Percentiles rank a stretch among this genome's conserved stretches.
phyloP scores from a whole-genome alignment of 2,797 vertebrate species.

The Tiaroga cobitis region DNA sequence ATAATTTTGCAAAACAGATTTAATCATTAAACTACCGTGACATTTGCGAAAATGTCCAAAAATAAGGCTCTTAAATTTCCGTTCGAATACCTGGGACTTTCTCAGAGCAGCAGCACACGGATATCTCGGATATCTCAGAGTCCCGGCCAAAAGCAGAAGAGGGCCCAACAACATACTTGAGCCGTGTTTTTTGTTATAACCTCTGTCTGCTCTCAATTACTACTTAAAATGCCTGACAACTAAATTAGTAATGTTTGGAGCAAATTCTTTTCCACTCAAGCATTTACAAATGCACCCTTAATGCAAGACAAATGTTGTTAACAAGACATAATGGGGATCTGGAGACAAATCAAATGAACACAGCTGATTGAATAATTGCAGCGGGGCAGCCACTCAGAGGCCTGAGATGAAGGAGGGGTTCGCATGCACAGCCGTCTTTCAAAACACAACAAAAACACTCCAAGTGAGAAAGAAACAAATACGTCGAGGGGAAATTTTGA shows the following conservation, averaged over 20 bases:
- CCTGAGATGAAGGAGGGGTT: constrained; percentile 51
- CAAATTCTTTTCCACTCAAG: constrained; percentile 59
- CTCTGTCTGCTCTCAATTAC: constrained; percentile 71
- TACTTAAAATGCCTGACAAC: constrained; percentile 69
- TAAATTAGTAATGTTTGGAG: constrained; percentile 66
- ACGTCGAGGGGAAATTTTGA: neutral
- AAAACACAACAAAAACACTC: neutral
- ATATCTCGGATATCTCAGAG: neutral
- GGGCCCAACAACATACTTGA: constrained; percentile 57
- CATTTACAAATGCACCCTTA: constrained; percentile 64
- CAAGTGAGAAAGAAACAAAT: neutral
- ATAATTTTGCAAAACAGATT: neutral
- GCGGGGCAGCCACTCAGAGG: constrained; percentile 58
- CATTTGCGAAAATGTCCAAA: neutral
- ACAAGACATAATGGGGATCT: constrained; percentile 68
- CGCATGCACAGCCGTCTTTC: constrained; percentile 44
- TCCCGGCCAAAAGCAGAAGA: constrained; percentile 44
- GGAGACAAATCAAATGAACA: constrained; percentile 63
- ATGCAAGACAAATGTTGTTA: constrained; percentile 75
- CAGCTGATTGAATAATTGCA: constrained; percentile 70
- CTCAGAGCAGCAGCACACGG: constrained; percentile 30
- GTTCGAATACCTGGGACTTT: constrained; percentile 2
- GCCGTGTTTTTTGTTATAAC: constrained; percentile 53
- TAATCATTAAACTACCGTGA: neutral
- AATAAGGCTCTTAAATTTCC: constrained; percentile 17